Percentiles rank a stretch among this genome's conserved stretches.
phyloP scores from a whole-genome alignment of 2,888 invertebrate genomes.

The Penaeus monodon region DNA sequence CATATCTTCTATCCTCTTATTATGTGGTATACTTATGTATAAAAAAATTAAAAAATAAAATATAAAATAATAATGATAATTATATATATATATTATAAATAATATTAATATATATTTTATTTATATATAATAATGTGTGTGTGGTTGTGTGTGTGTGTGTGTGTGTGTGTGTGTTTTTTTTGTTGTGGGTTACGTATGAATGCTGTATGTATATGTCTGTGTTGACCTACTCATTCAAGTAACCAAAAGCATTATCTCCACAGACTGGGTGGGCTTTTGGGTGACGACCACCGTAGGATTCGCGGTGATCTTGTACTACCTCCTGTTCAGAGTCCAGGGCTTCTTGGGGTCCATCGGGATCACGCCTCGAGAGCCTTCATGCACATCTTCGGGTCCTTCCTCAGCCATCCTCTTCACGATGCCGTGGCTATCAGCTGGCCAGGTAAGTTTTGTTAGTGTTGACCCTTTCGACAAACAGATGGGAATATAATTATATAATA shows the following conservation, averaged over 20 bases:
- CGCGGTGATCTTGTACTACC: slow-evolving; percentile 32
- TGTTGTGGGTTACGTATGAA: too few relatives aligned
- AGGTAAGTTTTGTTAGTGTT: slow-evolving; percentile 14
- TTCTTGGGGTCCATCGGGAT: background rate
- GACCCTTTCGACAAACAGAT: background rate
- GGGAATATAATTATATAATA: background rate
- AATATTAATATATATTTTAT: too few relatives aligned
- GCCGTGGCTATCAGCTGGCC: slow-evolving; percentile 40
- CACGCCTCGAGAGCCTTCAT: slow-evolving; percentile 40
- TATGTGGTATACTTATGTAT: too few relatives aligned
- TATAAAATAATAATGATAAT: too few relatives aligned
- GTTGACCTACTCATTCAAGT: background rate
- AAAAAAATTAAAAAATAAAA: too few relatives aligned
- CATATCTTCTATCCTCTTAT: too few relatives aligned
- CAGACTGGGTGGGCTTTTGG: slow-evolving; percentile 35
- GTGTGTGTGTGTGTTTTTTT: too few relatives aligned
- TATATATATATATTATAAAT: too few relatives aligned
- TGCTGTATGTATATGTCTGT: background rate
- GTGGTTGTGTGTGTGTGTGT: too few relatives aligned
- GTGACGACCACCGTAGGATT: slow-evolving; percentile 1
- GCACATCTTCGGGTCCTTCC: slow-evolving; percentile 55
- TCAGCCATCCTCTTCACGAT: slow-evolving; percentile 50
- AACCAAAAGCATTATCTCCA: too few relatives aligned
- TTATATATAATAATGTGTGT: too few relatives aligned
- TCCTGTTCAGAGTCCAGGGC: slow-evolving; percentile 21